phyloP scores from a whole-genome alignment of 2,797 vertebrate genomes.

The Adrianichthys oophorus region DNA sequence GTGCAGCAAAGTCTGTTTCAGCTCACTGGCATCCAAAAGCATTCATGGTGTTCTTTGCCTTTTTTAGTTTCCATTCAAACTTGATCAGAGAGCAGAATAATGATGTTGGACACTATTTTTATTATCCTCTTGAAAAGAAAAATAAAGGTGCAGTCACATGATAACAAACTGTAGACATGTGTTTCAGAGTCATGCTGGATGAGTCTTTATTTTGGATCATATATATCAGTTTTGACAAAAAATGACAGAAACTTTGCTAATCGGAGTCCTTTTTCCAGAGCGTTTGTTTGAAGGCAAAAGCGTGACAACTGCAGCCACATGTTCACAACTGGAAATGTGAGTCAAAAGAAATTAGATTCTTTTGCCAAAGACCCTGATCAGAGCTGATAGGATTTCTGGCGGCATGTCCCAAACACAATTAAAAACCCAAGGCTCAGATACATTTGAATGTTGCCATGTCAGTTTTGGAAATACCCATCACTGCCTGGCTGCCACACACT shows the following conservation, averaged over 20 bases:
- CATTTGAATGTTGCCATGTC: conserved; percentile 32
- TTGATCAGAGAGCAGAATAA: conserved; percentile 34
- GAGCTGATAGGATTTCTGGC: conserved; percentile 57
- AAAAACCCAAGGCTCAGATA: conserved; percentile 11
- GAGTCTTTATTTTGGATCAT: conserved; percentile 44
- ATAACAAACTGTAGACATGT: conserved; percentile 54
- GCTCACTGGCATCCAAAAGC: conserved; percentile 26
- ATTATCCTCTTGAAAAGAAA: conserved; percentile 45
- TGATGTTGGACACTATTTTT: conserved; percentile 20
- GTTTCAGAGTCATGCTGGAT: conserved; percentile 51
- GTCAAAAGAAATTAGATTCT: conserved; percentile 48
- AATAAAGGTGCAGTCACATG: conserved; percentile 46
- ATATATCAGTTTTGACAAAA: conserved; percentile 29
- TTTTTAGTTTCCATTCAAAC: conserved; percentile 23
- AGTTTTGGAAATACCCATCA: conserved; percentile 35
- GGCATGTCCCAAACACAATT: conserved; percentile 31
- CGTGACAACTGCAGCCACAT: conserved; percentile 15
- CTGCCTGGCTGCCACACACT: conserved; percentile 23
- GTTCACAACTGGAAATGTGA: conserved; percentile 33
- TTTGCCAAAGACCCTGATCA: conserved; percentile 39
- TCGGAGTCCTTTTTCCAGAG: conserved; percentile 34
- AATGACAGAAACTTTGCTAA: conserved; percentile 27
- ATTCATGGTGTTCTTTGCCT: conserved; percentile 32
- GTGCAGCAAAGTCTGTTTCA: conserved; percentile 33
- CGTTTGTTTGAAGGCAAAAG: conserved; percentile 52